Percentiles rank a stretch among this genome's conserved stretches.
phyloP scores from a whole-genome alignment of 2,888 invertebrate species.

The Atrina japonica region DNA sequence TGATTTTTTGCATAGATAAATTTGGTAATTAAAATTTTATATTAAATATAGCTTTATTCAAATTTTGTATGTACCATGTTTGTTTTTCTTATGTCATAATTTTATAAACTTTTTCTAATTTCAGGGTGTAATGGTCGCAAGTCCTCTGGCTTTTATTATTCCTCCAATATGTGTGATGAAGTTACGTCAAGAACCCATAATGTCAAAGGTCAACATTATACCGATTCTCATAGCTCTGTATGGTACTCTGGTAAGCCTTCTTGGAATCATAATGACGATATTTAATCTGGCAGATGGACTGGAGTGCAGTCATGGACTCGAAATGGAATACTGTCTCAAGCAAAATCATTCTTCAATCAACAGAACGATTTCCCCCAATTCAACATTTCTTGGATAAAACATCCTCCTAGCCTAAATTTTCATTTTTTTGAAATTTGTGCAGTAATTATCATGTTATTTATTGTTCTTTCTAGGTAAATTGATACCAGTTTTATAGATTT shows the following conservation, averaged over 20 bases:
- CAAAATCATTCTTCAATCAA: too few species aligned
- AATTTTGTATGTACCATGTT: too few species aligned
- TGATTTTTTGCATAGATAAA: background rate
- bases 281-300: conserved; percentile 82
- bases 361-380: too few species aligned
- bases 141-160: conserved; percentile 90
- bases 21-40: too few species aligned
- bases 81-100: background rate
- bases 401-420: too few species aligned
- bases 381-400: too few species aligned
- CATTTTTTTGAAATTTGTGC: too few species aligned
- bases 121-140: conserved; percentile 90
- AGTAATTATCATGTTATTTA: too few species aligned
- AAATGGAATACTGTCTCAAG: conserved; percentile 86
- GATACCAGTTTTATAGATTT: too few species aligned
- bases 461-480: too few species aligned
- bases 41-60: background rate
- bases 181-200: conserved; percentile 85
- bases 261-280: conserved; percentile 84
- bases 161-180: conserved; percentile 90
- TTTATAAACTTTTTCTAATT: background rate
- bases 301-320: conserved; percentile 86
- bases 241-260: conserved; percentile 85
- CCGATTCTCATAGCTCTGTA: conserved; percentile 87
- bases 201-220: conserved; percentile 87